These are phyloP conservation scores for Metallyticus violacea DNA, from an alignment of 2,888 invertebrate species.

Conservation along the genomic window DNA sequence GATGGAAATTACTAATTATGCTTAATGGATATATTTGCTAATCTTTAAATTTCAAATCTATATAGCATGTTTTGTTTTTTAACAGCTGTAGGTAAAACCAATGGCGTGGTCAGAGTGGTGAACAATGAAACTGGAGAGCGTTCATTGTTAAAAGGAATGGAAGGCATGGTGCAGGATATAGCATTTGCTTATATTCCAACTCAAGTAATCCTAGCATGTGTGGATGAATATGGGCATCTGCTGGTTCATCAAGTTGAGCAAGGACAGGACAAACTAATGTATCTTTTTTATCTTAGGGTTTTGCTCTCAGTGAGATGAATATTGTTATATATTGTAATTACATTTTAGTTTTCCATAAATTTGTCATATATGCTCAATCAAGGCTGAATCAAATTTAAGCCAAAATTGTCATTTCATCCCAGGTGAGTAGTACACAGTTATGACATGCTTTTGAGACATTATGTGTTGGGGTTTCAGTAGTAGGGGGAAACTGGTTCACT, in stretches of 20 bases:
- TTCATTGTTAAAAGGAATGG: conserved; percentile 81
- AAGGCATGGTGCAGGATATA: conserved; percentile 85
- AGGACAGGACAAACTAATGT: conserved; percentile 46
- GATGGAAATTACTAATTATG: too few species aligned
- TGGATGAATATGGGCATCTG: conserved; percentile 81
- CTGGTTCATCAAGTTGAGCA: conserved; percentile 76
- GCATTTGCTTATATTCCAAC: conserved; percentile 82
- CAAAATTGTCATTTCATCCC: too few species aligned
- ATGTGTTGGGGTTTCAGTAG: too few species aligned
- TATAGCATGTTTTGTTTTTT: background rate
- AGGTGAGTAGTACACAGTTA: too few species aligned
- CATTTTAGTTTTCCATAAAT: too few species aligned
- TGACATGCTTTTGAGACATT: too few species aligned
- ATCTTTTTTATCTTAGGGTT: conserved; percentile 12
- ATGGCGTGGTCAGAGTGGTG: conserved; percentile 80
- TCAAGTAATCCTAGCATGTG: conserved; percentile 78
- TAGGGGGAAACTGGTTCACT: too few species aligned
- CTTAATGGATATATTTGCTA: too few species aligned
- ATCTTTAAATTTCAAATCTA: too few species aligned
- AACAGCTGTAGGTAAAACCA: conserved; percentile 40
- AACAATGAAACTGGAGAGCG: conserved; percentile 73
- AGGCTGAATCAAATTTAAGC: too few species aligned
- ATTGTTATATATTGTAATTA: background rate
- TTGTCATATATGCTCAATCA: too few species aligned
- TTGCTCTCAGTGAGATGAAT: too few species aligned